Percentiles rank a stretch among this genome's conserved stretches.
These are phyloP conservation scores for Kuschelorhynchus macadamiae DNA, from an alignment of 2,888 invertebrate species.

Conservation along the genomic window DNA sequence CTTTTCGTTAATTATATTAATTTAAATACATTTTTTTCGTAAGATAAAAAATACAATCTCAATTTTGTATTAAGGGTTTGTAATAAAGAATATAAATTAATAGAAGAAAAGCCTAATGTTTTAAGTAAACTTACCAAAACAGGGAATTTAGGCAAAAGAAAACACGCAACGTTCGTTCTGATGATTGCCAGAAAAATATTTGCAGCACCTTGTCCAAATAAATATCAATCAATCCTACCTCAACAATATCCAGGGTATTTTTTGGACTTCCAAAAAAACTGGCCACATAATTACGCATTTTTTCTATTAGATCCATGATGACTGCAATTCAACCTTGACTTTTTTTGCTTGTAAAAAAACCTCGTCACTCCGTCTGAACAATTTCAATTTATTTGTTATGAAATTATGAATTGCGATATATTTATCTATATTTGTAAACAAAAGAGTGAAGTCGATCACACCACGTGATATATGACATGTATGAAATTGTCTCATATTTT, in stretches of 20 bases:
- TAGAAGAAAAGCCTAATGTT: no score
- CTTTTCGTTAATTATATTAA: no score
- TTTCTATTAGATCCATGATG: conserved; percentile 4
- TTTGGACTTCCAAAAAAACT: background rate
- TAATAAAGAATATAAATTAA: no score
- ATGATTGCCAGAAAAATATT: conserved; percentile 66
- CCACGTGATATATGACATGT: conserved; percentile 7
- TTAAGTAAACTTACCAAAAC: conserved; percentile 68
- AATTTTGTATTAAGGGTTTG: no score
- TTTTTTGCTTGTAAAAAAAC: background rate
- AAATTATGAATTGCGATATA: background rate
- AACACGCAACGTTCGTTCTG: conserved; percentile 61
- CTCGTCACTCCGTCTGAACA: background rate
- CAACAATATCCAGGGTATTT: background rate
- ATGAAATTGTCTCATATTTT: no score
- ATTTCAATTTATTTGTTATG: conserved; percentile 13
- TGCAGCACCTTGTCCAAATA: conserved; percentile 54
- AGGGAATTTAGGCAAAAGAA: conserved; percentile 65
- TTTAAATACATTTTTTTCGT: no score
- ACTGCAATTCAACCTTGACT: background rate
- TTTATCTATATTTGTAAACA: conserved; percentile 14
- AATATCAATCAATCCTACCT: background rate
- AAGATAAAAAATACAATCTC: no score
- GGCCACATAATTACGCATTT: conserved; percentile 2
- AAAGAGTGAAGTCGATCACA: background rate